Base-by-base conservation (phyloP, 2,888 invertebrate species). In the Gymnoscelis rufifasciata region DNA sequence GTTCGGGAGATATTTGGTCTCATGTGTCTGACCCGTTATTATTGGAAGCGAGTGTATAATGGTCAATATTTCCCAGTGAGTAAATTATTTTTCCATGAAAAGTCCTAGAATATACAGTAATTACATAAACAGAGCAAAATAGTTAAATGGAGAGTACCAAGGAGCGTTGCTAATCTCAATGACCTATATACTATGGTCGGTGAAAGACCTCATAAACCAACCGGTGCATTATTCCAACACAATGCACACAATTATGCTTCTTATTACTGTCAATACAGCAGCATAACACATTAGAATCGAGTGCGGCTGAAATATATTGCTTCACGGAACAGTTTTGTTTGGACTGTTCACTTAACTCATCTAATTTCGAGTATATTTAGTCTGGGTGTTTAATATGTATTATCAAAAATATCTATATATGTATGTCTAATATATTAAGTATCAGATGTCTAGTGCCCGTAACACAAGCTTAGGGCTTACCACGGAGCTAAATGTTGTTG, bases 191-290 rank as follows among this genome's bases (percentile, higher is more conserved):
- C 67, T 71, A 70, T 70, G 73, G 66, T 59, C 80, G 87, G 87
- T 87, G 87, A 88, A 87, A 86, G 86, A 88, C 87, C 87, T 86
- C 87, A 74, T 88, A 84, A 87, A 87, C 82, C 78, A 79, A 69
- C 66, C 68, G 72, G 76, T 78, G 80, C 81, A 83, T 80, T 83
- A 83, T 84, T 83, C 80, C 82, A 78, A 78, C 80, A 74, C 74
- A 68, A 63, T 47, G 56, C 68, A 70, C 59, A 56, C 79, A 60
- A 83, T 71, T 74, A 62, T 78, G 68, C 54, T 54, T 62, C 69
- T 68, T 83, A 80, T 56, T 50, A 46, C 59, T 51, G 50, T 54
- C 46, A 53, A 29, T 51, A 63, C 48, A 46, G 58, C 50, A 50
- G 54, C 52, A 29, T 51, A 62, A 74, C 69, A 70, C 71, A 67